Percentiles rank a stretch among this genome's conserved stretches.
Conservation (phyloP, 1,140 invertebrate genomes). For the Melipona quadrifasciata region DNA sequence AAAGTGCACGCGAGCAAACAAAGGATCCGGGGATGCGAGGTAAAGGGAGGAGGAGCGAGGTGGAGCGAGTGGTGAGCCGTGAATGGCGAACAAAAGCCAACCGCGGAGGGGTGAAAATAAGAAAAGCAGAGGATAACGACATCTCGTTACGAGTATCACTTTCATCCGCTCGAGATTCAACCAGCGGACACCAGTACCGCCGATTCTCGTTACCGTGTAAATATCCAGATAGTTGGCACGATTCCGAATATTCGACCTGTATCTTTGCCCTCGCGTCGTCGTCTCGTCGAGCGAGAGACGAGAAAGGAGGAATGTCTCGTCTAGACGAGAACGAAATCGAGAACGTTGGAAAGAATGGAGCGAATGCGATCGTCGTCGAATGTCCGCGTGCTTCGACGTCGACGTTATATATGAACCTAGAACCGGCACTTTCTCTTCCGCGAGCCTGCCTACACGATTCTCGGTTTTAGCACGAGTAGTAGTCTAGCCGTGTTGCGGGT, state of each 20-base stretch:
- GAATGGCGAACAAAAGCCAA: slow-evolving; percentile 17
- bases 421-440: slow-evolving; percentile 59
- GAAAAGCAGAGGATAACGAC: slow-evolving; percentile 31
- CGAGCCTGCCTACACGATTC: slow-evolving; percentile 41
- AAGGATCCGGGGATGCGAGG: neutral
- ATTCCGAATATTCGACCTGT: slow-evolving; percentile 47
- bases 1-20: slow-evolving; percentile 14
- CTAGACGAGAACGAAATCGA: slow-evolving; percentile 41
- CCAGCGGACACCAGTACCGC: neutral
- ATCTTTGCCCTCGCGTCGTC: slow-evolving; percentile 34
- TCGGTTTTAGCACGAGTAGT: slow-evolving; percentile 43
- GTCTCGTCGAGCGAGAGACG: slow-evolving; percentile 14
- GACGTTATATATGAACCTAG: slow-evolving; percentile 36
- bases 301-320: slow-evolving; percentile 55
- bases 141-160: slow-evolving; percentile 41
- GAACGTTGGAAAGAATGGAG: slow-evolving; percentile 36
- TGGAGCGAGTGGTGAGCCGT: no score
- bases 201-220: slow-evolving; percentile 53
- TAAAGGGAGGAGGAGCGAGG: neutral
- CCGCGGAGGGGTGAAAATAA: neutral
- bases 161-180: slow-evolving; percentile 21
- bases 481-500: slow-evolving; percentile 40
- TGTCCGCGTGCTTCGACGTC: slow-evolving; percentile 42
- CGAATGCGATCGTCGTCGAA: neutral
- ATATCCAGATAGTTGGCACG: slow-evolving; percentile 57